These are phyloP conservation scores for Acholoe squamosa DNA, from an alignment of 2,888 invertebrate species.

Conservation along the genomic window DNA sequence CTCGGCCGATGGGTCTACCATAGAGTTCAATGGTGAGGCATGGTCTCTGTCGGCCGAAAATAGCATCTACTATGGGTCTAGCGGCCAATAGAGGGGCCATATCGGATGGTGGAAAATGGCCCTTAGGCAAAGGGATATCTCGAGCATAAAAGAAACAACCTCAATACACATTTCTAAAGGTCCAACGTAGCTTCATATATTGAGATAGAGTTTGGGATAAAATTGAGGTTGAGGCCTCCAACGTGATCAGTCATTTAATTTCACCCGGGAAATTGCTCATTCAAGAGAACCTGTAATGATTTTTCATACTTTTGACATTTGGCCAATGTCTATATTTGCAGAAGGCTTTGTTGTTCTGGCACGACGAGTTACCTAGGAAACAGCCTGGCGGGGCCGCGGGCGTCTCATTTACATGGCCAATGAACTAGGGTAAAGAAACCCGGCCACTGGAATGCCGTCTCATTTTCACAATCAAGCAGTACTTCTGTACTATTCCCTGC, in stretches of 20 bases:
- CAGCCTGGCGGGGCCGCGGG: background rate
- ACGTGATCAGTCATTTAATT: slow-evolving; percentile 6
- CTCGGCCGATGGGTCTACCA: too few species aligned
- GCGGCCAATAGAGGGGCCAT: too few species aligned
- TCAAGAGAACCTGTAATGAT: slow-evolving; percentile 30
- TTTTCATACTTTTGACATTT: slow-evolving; percentile 36
- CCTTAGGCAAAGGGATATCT: too few species aligned
- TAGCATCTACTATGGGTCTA: too few species aligned
- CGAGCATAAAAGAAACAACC: too few species aligned
- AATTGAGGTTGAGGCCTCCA: too few species aligned
- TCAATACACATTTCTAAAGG: too few species aligned
- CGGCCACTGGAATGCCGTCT: background rate
- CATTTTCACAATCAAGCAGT: background rate
- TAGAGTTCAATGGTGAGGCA: too few species aligned
- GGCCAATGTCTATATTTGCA: slow-evolving; percentile 41
- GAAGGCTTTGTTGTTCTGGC: slow-evolving; percentile 5
- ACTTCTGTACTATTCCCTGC: background rate
- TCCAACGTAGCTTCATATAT: too few species aligned
- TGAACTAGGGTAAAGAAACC: background rate
- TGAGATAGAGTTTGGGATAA: too few species aligned
- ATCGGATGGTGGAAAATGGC: too few species aligned
- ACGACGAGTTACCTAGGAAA: background rate
- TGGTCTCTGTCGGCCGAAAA: too few species aligned
- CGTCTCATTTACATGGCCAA: background rate
- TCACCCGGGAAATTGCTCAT: slow-evolving; percentile 30